These are phyloP conservation scores for Galeopsomyia nigrocyanea DNA, from an alignment of 2,888 invertebrate species.

Conservation along the genomic window DNA sequence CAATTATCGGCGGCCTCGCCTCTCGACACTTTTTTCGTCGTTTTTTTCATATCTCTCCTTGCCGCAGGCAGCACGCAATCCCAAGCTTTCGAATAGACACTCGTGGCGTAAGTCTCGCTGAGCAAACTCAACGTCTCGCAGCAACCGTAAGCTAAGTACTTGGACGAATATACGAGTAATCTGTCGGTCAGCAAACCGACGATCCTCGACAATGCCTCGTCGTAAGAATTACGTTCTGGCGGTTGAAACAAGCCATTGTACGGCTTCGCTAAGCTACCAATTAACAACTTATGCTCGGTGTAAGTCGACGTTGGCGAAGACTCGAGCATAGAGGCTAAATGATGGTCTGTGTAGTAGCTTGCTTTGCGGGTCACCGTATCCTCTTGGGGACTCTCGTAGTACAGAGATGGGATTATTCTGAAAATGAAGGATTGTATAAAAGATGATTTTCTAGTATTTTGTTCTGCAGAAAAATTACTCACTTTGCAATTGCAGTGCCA, in stretches of 20 bases:
- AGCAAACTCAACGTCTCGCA: conserved; percentile 78
- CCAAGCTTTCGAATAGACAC: conserved; percentile 78
- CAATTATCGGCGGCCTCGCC: conserved; percentile 26
- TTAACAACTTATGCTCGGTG: conserved; percentile 63
- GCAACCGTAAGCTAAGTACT: conserved; percentile 77
- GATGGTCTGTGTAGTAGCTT: conserved; percentile 64
- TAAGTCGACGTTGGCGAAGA: conserved; percentile 44
- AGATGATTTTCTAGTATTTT: no score
- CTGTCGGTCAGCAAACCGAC: conserved; percentile 70
- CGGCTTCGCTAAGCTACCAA: conserved; percentile 72
- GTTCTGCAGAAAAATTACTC: conserved; percentile 53
- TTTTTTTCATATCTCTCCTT: conserved; percentile 26
- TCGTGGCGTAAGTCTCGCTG: conserved; percentile 78
- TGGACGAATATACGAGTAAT: conserved; percentile 76
- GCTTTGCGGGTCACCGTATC: conserved; percentile 72
- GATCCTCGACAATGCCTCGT: conserved; percentile 73
- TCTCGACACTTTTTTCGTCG: conserved; percentile 49
- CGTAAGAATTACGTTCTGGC: conserved; percentile 58
- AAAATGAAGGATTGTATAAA: no score
- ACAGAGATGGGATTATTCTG: conserved; percentile 70
- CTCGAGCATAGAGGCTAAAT: conserved; percentile 55
- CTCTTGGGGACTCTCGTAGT: conserved; percentile 70
- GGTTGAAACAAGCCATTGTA: conserved; percentile 64
- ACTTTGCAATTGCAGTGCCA: conserved; percentile 77
- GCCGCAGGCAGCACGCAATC: conserved; percentile 66